phyloP scores from a whole-genome alignment of 2,113 vertebrate genomes.

The Tachysurus vachellii region DNA sequence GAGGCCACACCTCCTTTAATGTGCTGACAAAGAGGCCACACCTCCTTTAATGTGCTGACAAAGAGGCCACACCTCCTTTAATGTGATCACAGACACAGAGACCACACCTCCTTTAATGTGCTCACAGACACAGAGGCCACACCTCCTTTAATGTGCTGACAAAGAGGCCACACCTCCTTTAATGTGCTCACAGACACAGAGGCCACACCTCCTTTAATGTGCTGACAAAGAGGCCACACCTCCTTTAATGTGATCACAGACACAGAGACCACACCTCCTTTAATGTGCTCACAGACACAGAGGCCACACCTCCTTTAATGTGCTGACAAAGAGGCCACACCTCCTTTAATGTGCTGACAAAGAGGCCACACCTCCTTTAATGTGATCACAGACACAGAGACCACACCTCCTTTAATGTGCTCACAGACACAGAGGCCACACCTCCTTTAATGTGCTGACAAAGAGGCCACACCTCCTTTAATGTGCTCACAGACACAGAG shows the following conservation, averaged over 20 bases:
- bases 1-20: neutral
- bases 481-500: neutral
- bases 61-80: neutral
- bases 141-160: neutral
- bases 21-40: neutral
- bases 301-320: neutral
- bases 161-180: neutral
- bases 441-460: too few species aligned
- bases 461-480: neutral
- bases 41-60: neutral
- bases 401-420: too few species aligned
- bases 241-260: neutral
- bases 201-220: neutral
- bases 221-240: neutral
- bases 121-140: neutral
- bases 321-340: neutral
- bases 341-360: neutral
- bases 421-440: too few species aligned
- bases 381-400: neutral
- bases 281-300: neutral
- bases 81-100: neutral
- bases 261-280: neutral
- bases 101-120: neutral
- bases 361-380: neutral
- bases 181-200: neutral